Base-by-base conservation (phyloP, 1,140 invertebrate species). In the Phthorimaea operculella region DNA sequence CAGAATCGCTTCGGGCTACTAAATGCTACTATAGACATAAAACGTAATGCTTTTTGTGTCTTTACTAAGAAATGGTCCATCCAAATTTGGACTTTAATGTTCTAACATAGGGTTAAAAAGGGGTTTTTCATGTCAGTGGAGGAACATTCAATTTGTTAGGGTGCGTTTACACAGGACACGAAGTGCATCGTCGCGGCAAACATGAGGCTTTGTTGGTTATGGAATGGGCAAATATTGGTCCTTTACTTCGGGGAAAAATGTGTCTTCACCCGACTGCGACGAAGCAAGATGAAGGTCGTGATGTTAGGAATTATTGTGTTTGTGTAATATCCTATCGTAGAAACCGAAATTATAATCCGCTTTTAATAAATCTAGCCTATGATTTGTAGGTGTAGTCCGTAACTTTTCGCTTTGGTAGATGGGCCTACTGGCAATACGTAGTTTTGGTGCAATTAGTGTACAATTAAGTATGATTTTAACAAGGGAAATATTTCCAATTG, bases 141-240 rank as follows among this genome's bases (percentile, higher is more conserved):
- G 62, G 63, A 68, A 69, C 62, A 74, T 75, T 79, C 77, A 81
- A 81, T 83, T 80, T 81, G 79, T 84, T 73, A 76, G 68, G 69
- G 59, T 36, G 60, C 75, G 78, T 84, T 80, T 83, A 76, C 78
- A 76, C 70, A 85, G 79, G 81, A 85, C 68, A 63, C 73, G 70
- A 76, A 83, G 81, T 85, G 81, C 81, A 83, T 81, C 67, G 72
- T 68, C 59, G 79, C 55, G 67, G 69, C 74, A 83, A 85, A 85
- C 76, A 79, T 74, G 59, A 76, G 68, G 72, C 75, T 80, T 81
- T 84, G 79, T 82, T 73, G 71, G 70, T 79, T 73, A 82, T 71
- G 61, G 69, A 70, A 72, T 78, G 72, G 60, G 76, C 72, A 77
- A 85, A 85, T 85, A 85, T 85, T 82, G 64, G 64, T 58, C 66